These are phyloP conservation scores for Probosciger aterrimus DNA, from an alignment of 2,113 vertebrate species.

Conservation along the genomic window DNA sequence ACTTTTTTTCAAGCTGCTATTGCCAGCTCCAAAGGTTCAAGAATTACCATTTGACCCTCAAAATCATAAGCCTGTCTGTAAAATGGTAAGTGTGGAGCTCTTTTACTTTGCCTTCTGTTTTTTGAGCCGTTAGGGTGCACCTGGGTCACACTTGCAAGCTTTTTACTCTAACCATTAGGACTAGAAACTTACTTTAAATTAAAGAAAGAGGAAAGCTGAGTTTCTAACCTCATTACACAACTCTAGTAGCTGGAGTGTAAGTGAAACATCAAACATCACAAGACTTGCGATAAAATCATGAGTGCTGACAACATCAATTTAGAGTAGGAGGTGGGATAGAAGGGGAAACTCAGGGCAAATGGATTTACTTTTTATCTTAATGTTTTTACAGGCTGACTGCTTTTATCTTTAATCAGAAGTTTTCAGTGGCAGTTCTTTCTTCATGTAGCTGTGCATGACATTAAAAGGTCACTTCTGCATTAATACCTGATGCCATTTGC, in stretches of 20 bases:
- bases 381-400: constrained; percentile 50
- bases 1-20: not conserved
- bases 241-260: constrained; percentile 49
- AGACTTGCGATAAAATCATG: constrained; percentile 59
- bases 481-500: constrained; percentile 25
- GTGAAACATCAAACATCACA: constrained; percentile 66
- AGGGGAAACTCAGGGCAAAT: constrained; percentile 54
- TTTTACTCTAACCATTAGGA: constrained; percentile 50
- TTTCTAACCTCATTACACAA: constrained; percentile 62
- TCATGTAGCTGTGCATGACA: not conserved
- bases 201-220: constrained; percentile 51
- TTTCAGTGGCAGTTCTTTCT: constrained; percentile 53
- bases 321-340: constrained; percentile 58
- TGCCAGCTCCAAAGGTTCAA: constrained; percentile 31
- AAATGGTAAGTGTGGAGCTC: constrained; percentile 4
- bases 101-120: constrained; percentile 33
- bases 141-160: constrained; percentile 57
- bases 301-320: constrained; percentile 65
- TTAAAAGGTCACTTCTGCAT: constrained; percentile 49
- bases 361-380: constrained; percentile 58
- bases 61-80: constrained; percentile 17
- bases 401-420: constrained; percentile 58
- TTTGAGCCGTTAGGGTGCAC: constrained; percentile 34
- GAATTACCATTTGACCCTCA: constrained; percentile 33
- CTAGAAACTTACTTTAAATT: constrained; percentile 43